Percentiles rank a stretch among this genome's conserved stretches.
These are phyloP conservation scores for Dendroctonus ponderosae DNA, from an alignment of 1,140 invertebrate genomes.

Conservation along the genomic window DNA sequence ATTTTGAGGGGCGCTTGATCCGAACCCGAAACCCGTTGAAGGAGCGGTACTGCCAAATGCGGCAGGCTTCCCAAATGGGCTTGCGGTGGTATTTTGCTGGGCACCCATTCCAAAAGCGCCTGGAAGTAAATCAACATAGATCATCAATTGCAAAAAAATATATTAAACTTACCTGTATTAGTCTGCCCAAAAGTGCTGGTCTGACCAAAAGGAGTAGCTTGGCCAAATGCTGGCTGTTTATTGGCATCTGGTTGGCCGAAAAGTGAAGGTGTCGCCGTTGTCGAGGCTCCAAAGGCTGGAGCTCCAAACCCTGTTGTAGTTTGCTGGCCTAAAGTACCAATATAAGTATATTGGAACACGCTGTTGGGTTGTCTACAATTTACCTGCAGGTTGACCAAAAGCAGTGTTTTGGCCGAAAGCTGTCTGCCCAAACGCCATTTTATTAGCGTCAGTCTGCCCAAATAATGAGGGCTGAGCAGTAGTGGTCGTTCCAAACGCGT, in stretches of 20 bases:
- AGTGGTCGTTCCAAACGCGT: background rate
- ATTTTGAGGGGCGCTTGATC: slow-evolving; percentile 40
- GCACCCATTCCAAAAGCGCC: slow-evolving; percentile 33
- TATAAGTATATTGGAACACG: background rate
- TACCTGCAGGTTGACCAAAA: background rate
- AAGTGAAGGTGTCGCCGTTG: slow-evolving; percentile 49
- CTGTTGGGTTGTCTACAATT: background rate
- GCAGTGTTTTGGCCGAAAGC: background rate
- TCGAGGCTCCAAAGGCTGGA: slow-evolving; percentile 39
- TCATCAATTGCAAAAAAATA: background rate
- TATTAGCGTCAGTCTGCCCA: background rate
- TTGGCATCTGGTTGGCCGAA: slow-evolving; percentile 53
- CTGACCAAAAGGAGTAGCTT: slow-evolving; percentile 44
- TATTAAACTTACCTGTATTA: slow-evolving; percentile 36
- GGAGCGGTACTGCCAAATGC: slow-evolving; percentile 48
- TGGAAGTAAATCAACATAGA: slow-evolving; percentile 1
- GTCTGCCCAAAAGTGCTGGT: slow-evolving; percentile 50
- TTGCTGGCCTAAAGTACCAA: slow-evolving; percentile 35
- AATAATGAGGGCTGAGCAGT: background rate
- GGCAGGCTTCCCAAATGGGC: slow-evolving; percentile 36
- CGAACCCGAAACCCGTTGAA: slow-evolving; percentile 44
- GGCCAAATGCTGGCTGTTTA: slow-evolving; percentile 46
- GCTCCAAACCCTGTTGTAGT: slow-evolving; percentile 37
- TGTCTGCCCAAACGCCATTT: background rate
- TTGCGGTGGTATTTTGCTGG: slow-evolving; percentile 23